Evolutionary conservation across 2,888 invertebrate species (phyloP), one percentile per base, ranked within the genome.

Genomic region (Heliconius ismenius): DNA sequence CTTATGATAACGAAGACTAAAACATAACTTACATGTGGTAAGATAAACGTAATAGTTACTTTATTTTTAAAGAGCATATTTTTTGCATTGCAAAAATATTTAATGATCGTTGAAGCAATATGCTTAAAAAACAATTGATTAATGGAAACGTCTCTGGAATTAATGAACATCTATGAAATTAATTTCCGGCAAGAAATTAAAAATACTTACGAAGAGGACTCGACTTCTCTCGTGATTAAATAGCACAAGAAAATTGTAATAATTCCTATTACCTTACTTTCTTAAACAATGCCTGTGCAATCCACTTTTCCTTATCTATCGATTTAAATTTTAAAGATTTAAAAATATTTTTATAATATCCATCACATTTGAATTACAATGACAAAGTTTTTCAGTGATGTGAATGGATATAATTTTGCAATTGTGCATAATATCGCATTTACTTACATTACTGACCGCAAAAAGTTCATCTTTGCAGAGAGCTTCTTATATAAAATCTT

Each of bases 191-290:
- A 62, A 26, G 6, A 24, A 15, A 67, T 67, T 3, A 24, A 39
- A 24, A 39, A 9, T 15, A 39, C 11, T 24, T 13, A 39, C 15
- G 2, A 13, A 13, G n/a, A 36, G 4, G 24, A 65, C 13, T 65
- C 36, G 36, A 65, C 6, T 74, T 78, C 73, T 58, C 78, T 76
- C 64, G 64, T 70, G 78, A 76, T 73, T 76, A 73, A 72, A 54
- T 24, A 11, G 10, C 24, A 60, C n/a, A 32, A 32, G 32, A 32
- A 32, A 32, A 32, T 32, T 32, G 7, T 7, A 32, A 32, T 32
- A 32, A 32, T 32, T 7, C 7, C 32, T 32, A 32, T 32, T 32
- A 0, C 7, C 32, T 32, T 32, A n/a, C 9, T 58, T 10, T 43
- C 15, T 43, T 43, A 6, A 43, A 43, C 15, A 43, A 32, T 32